A percentile compares a stretch with the other conserved stretches of the same genome.
phyloP scores from a whole-genome alignment of 2,888 invertebrate species.

The Nomada fabriciana region DNA sequence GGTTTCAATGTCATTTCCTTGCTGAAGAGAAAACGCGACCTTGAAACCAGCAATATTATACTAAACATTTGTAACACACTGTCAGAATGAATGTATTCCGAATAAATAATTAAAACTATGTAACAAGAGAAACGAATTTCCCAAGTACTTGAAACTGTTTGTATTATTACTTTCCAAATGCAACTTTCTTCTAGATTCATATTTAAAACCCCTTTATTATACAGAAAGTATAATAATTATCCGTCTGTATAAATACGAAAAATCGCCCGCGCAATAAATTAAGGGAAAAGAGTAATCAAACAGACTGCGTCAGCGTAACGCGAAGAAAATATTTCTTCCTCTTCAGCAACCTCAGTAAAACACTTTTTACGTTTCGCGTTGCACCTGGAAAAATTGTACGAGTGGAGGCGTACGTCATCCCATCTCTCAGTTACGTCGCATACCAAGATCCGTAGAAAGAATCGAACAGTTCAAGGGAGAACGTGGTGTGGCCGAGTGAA shows the following conservation, averaged over 20 bases:
- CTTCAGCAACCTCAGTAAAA: not conserved
- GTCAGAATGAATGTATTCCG: not conserved
- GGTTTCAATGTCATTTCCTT: constrained; percentile 32
- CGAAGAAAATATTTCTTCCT: not conserved
- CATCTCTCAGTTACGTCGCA: not conserved
- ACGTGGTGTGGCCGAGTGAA: constrained; percentile 74
- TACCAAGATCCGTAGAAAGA: not conserved
- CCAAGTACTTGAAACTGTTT: not conserved
- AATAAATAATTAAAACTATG: not conserved
- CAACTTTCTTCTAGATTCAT: no score
- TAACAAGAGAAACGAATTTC: not conserved
- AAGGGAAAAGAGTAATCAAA: no score
- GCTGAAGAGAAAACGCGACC: not conserved
- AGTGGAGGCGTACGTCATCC: not conserved
- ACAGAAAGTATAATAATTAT: no score
- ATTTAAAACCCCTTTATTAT: no score
- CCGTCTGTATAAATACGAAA: no score
- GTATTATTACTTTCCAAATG: no score
- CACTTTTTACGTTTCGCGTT: no score
- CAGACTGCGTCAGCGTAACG: no score
- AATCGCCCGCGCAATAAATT: no score
- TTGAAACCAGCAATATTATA: not conserved
- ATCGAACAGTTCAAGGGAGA: constrained; percentile 69
- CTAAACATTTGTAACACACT: not conserved
- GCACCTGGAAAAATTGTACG: not conserved